A percentile compares a stretch with the other conserved stretches of the same genome.
Evolutionary conservation across 30 jellyfish, hydroid and myxozoan species (phyloP).

Genomic region (Nemopilema nomurai): DNA sequence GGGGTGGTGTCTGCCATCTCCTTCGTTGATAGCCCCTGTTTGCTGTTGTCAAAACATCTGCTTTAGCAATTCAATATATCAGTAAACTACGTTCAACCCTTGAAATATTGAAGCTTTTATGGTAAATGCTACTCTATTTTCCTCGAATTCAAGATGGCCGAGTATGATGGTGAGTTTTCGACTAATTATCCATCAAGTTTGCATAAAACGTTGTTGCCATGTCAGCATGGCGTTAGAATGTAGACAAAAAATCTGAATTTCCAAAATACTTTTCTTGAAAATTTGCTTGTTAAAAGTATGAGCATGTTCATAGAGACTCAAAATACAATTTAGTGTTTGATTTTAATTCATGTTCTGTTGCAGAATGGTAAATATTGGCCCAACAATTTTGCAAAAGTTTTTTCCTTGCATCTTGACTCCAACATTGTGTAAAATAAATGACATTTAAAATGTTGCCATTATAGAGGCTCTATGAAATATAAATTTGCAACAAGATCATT

Average conservation of each 20-base stretch:
- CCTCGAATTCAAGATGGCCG: conserved; percentile 20
- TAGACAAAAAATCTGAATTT: neutral
- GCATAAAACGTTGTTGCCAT: neutral
- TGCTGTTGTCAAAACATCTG: neutral
- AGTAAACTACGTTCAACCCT: neutral
- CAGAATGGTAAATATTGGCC: too few species aligned
- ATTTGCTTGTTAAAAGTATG: too few species aligned
- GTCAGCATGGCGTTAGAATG: neutral
- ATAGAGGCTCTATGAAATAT: too few species aligned
- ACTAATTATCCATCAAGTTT: neutral
- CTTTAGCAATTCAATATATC: neutral
- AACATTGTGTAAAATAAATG: too few species aligned
- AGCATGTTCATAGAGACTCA: too few species aligned
- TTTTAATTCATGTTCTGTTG: neutral
- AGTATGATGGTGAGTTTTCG: conserved; percentile 36
- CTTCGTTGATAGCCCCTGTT: too few species aligned
- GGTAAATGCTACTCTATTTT: neutral
- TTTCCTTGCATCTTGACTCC: too few species aligned
- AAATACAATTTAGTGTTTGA: neutral
- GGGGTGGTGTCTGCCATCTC: too few species aligned
- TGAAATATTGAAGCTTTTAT: neutral
- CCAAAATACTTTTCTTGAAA: too few species aligned
- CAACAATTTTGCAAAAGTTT: too few species aligned
- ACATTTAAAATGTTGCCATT: too few species aligned
- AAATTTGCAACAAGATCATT: too few species aligned